Conservation (phyloP, 2,113 vertebrate genomes). For the Chaenocephalus aceratus region DNA sequence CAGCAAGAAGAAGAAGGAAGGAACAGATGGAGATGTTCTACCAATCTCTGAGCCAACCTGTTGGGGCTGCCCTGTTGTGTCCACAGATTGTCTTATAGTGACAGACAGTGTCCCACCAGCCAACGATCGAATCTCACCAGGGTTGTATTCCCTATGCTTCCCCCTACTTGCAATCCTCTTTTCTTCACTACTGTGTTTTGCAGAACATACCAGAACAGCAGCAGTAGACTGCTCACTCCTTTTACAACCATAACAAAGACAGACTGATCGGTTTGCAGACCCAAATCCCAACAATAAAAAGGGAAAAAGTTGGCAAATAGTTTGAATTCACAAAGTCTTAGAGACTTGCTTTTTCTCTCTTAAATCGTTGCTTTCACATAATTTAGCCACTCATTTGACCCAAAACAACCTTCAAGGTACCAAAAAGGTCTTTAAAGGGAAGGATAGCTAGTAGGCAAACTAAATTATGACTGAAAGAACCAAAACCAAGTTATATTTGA, state of each 20-base stretch:
- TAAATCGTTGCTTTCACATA: not conserved
- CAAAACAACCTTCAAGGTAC: not conserved
- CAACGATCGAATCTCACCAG: slow-evolving; percentile 16
- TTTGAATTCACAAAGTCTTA: not conserved
- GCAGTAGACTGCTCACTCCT: not conserved
- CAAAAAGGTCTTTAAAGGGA: no score
- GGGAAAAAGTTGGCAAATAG: not conserved
- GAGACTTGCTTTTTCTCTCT: not conserved
- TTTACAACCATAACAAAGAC: not conserved
- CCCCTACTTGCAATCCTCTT: not conserved
- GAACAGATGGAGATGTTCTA: slow-evolving; percentile 35
- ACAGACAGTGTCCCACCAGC: slow-evolving; percentile 29
- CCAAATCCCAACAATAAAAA: not conserved
- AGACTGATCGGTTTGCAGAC: not conserved
- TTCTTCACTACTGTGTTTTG: not conserved
- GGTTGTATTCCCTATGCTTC: slow-evolving; percentile 6
- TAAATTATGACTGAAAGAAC: no score
- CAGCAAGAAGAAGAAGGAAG: slow-evolving; percentile 8
- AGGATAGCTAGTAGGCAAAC: no score
- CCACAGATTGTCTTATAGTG: slow-evolving; percentile 24
- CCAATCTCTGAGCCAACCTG: slow-evolving; percentile 24
- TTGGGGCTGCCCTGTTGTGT: slow-evolving; percentile 41
- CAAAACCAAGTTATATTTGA: no score
- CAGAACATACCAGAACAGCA: not conserved
- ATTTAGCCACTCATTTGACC: not conserved